A percentile compares a stretch with the other conserved stretches of the same genome.
Conservation (phyloP, 2,113 vertebrate species). For the Neotragus moschatus region DNA sequence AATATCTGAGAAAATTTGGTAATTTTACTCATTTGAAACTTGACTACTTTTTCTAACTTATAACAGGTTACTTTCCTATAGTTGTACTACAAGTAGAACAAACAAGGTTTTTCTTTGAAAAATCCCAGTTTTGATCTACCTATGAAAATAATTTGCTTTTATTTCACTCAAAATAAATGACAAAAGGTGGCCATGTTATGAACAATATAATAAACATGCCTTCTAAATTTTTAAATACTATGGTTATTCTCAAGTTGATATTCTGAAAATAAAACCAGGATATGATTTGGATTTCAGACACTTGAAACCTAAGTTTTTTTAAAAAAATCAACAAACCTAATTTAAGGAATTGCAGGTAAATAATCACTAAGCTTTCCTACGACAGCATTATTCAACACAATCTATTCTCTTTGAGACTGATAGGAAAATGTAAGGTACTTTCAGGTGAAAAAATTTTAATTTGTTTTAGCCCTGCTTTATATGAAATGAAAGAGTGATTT, state of each 20-base stretch:
- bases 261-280: neutral
- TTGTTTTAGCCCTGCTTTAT: neutral
- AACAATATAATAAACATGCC: neutral
- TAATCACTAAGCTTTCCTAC: neutral
- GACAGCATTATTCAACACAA: neutral
- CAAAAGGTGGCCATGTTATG: neutral
- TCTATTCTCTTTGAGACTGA: neutral
- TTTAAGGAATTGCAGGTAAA: neutral
- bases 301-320: neutral
- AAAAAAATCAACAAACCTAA: neutral
- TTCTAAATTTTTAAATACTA: neutral
- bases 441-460: neutral
- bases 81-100: neutral
- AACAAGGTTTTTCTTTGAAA: neutral
- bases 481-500: neutral
- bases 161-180: neutral
- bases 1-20: neutral
- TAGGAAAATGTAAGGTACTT: neutral
- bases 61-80: neutral
- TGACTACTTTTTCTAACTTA: neutral
- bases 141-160: slow-evolving; percentile 13
- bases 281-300: neutral
- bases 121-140: neutral
- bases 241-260: neutral
- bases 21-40: neutral